phyloP scores from a whole-genome alignment of 2,113 vertebrate genomes.

The Oceanites oceanicus region DNA sequence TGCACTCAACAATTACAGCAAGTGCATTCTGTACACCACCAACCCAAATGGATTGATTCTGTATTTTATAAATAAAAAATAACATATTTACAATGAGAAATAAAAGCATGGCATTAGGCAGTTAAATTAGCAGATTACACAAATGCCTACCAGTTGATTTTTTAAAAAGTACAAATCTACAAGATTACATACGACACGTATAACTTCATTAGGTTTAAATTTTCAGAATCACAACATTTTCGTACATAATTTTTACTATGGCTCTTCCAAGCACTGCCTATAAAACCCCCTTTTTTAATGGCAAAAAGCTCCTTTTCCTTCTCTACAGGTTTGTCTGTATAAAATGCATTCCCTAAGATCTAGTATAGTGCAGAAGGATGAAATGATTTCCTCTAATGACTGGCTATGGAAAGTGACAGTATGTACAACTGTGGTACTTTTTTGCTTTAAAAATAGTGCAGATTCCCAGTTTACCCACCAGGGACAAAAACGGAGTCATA shows the following conservation, averaged over 20 bases:
- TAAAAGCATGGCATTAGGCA: constrained; percentile 69
- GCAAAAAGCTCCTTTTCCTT: constrained; percentile 55
- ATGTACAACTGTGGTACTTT: constrained; percentile 51
- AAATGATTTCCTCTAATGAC: constrained; percentile 46
- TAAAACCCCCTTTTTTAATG: not conserved
- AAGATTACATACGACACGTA: constrained; percentile 57
- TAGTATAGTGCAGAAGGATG: constrained; percentile 58
- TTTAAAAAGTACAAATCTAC: constrained; percentile 55
- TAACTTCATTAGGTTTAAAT: constrained; percentile 57
- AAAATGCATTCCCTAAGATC: constrained; percentile 63
- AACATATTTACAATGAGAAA: constrained; percentile 81
- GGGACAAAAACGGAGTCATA: constrained; percentile 60
- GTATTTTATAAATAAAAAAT: constrained; percentile 94
- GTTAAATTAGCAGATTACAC: constrained; percentile 67
- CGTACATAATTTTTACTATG: constrained; percentile 56
- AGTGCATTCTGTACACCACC: constrained; percentile 89
- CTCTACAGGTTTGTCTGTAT: constrained; percentile 39
- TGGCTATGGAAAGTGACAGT: constrained; percentile 24
- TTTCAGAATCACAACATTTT: constrained; percentile 61
- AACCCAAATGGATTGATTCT: constrained; percentile 97
- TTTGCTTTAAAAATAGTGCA: constrained; percentile 67
- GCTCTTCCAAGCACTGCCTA: constrained; percentile 43
- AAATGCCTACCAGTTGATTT: constrained; percentile 58
- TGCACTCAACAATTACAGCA: constrained; percentile 79
- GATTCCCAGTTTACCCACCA: constrained; percentile 49